Conservation (phyloP, 1,140 invertebrate species). For the Drosophila kanapiae region DNA sequence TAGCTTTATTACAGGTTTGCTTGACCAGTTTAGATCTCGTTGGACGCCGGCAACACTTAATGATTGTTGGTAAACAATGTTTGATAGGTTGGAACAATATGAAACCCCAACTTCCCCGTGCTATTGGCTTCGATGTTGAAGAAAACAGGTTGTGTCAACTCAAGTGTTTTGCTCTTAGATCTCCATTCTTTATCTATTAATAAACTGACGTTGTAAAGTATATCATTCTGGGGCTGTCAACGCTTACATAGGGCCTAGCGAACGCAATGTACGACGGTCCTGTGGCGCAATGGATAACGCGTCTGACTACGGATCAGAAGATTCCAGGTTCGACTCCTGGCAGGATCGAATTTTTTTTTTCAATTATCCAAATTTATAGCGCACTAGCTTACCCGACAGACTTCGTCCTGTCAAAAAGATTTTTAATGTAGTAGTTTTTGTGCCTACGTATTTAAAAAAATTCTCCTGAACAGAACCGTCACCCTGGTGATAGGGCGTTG, state of each 20-base stretch:
- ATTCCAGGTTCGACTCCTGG: slow-evolving; percentile 90
- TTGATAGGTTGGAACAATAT: neutral
- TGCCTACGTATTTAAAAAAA: too few species aligned
- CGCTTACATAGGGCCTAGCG: neutral
- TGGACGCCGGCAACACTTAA: neutral
- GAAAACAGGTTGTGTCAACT: neutral
- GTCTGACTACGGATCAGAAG: slow-evolving; percentile 91
- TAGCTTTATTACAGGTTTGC: slow-evolving; percentile 3
- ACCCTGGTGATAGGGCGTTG: too few species aligned
- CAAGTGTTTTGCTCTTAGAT: neutral
- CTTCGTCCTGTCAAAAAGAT: too few species aligned
- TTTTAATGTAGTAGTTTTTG: too few species aligned
- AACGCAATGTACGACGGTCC: slow-evolving; percentile 78
- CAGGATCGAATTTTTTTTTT: slow-evolving; percentile 29
- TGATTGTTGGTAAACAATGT: slow-evolving; percentile 7
- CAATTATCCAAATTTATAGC: too few species aligned
- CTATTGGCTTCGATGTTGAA: too few species aligned
- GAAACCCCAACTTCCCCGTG: too few species aligned
- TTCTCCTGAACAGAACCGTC: too few species aligned
- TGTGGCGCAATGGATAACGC: slow-evolving; percentile 91
- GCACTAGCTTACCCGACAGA: too few species aligned
- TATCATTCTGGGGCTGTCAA: too few species aligned
- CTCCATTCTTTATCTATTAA: neutral
- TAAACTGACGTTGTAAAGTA: neutral
- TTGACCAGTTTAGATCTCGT: too few species aligned